Conservation (phyloP, 1,140 invertebrate genomes). For the Drosophila pallidifrons region DNA sequence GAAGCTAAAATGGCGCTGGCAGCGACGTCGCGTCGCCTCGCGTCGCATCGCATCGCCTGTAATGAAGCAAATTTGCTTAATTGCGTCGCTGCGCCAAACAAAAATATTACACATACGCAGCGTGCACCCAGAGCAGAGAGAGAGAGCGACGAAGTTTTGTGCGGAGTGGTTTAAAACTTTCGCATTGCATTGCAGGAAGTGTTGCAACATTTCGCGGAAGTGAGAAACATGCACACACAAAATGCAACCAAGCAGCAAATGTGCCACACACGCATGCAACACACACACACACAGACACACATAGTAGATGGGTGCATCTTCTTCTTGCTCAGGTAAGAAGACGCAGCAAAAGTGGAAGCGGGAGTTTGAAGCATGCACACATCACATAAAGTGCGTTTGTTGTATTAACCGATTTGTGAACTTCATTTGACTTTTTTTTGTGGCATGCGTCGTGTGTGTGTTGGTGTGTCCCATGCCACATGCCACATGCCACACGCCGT, state of each 20-base stretch:
- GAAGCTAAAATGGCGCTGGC: conserved; percentile 14
- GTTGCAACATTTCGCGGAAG: conserved; percentile 60
- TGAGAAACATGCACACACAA: conserved; percentile 57
- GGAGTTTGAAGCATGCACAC: conserved; percentile 9
- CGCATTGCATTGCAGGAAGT: conserved; percentile 57
- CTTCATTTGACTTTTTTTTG: conserved; percentile 44
- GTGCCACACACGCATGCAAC: conserved; percentile 31
- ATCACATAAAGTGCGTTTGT: conserved; percentile 48
- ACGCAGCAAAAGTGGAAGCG: neutral
- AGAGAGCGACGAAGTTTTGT: neutral
- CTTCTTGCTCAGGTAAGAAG: conserved; percentile 3
- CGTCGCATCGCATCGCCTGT: conserved; percentile 33
- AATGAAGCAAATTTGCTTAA: conserved; percentile 69
- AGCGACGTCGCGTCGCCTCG: conserved; percentile 3
- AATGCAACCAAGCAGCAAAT: conserved; percentile 56
- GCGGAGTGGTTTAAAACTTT: conserved; percentile 36
- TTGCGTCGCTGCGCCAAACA: conserved; percentile 57
- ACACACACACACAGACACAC: neutral
- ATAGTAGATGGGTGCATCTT: conserved; percentile 2
- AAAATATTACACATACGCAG: conserved; percentile 57
- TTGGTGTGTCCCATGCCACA: conserved; percentile 6
- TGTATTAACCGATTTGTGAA: conserved; percentile 51
- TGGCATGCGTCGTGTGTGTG: neutral
- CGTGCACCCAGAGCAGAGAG: conserved; percentile 14
- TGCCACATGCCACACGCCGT: conserved; percentile 4